These are phyloP conservation scores for Euplagia quadripunctaria DNA, from an alignment of 2,888 invertebrate species.

Conservation along the genomic window DNA sequence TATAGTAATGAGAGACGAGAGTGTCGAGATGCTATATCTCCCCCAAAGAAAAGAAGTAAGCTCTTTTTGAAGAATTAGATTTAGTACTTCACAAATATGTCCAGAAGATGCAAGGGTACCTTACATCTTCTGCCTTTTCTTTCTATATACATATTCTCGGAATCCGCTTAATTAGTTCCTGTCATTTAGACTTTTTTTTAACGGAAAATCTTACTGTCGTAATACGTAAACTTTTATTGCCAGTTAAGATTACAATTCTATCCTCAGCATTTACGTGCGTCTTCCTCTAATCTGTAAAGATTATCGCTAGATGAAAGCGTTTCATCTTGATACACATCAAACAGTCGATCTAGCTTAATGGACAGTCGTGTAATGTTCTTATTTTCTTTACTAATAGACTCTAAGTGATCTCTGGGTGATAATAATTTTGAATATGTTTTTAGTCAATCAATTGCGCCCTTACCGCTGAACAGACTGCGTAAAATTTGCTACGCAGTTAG, in stretches of 20 bases:
- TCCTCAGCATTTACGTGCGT: slow-evolving; percentile 2
- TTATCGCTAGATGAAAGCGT: slow-evolving; percentile 35
- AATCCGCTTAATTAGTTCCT: neutral
- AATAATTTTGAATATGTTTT: neutral
- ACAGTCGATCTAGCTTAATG: neutral
- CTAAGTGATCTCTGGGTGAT: neutral
- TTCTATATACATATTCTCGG: neutral
- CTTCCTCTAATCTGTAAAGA: neutral
- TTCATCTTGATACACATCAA: slow-evolving; percentile 18
- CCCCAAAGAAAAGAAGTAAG: neutral
- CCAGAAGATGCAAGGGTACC: neutral
- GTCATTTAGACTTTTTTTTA: neutral
- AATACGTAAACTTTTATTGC: neutral
- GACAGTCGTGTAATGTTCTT: neutral
- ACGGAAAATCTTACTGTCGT: neutral
- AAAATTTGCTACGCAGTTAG: neutral
- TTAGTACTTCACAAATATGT: neutral
- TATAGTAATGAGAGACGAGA: too few species aligned
- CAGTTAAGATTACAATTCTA: neutral
- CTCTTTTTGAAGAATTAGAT: neutral
- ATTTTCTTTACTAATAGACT: neutral
- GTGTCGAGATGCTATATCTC: neutral
- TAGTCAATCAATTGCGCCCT: neutral
- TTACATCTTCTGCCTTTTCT: too few species aligned
- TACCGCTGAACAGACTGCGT: neutral